Conservation (phyloP, 2,888 invertebrate species). For the Lithophane semibrunnea region DNA sequence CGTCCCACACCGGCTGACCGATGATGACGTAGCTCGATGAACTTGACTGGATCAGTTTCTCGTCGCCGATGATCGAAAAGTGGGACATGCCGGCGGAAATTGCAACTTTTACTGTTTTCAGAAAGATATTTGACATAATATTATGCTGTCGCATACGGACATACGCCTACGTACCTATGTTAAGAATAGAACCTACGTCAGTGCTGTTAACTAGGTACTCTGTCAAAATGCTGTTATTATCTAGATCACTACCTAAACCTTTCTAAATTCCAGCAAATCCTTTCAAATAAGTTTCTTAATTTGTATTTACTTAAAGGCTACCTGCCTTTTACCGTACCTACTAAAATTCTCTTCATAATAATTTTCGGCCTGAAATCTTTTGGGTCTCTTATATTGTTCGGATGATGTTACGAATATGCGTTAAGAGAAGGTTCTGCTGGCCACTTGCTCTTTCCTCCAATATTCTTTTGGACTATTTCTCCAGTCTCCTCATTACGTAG, state of each 20-base stretch:
- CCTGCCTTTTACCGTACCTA: too few species aligned
- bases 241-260: not conserved
- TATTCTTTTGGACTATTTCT: not conserved
- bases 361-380: too few species aligned
- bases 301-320: not conserved
- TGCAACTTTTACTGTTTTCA: slow-evolving; percentile 90
- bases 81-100: slow-evolving; percentile 91
- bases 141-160: not conserved
- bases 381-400: not conserved
- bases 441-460: not conserved
- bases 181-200: not conserved
- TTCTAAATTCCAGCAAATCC: not conserved
- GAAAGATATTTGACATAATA: not conserved
- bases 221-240: not conserved
- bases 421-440: not conserved
- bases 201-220: not conserved
- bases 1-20: slow-evolving; percentile 92
- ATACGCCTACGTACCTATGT: not conserved
- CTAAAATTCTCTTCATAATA: not conserved
- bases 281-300: not conserved
- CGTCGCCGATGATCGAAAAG: slow-evolving; percentile 90
- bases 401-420: not conserved
- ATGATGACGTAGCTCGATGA: slow-evolving; percentile 89
- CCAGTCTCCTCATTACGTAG: not conserved
- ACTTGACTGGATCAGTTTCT: slow-evolving; percentile 83